A percentile compares a stretch with the other conserved stretches of the same genome.
Evolutionary conservation across 2,797 vertebrate genomes (phyloP).

Genomic region (Salarias fasciatus): DNA sequence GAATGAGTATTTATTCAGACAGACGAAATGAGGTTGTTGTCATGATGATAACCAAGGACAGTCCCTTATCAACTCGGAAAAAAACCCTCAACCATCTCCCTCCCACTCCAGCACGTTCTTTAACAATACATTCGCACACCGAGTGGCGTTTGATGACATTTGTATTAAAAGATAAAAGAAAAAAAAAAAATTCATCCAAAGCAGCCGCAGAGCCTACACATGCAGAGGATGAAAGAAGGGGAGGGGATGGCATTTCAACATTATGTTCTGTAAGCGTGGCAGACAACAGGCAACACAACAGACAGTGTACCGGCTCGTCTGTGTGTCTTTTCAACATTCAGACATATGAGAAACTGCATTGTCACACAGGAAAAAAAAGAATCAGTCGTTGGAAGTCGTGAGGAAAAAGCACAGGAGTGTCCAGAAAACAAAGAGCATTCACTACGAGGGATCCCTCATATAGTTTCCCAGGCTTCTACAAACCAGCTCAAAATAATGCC

Average conservation of each 20-base stretch:
- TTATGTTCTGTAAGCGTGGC: constrained; percentile 34
- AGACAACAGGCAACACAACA: constrained; percentile 2
- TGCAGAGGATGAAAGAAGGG: neutral
- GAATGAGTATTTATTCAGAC: too few species aligned
- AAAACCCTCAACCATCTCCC: neutral
- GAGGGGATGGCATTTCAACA: constrained; percentile 37
- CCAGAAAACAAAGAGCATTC: neutral
- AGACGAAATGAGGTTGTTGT: too few species aligned
- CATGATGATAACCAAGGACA: constrained; percentile 10
- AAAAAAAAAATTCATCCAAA: too few species aligned
- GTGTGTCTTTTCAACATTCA: constrained; percentile 8
- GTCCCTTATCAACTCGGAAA: neutral
- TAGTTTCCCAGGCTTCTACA: neutral
- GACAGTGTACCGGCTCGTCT: neutral
- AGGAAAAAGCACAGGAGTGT: neutral
- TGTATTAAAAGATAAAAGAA: too few species aligned
- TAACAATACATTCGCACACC: too few species aligned
- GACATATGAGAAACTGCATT: neutral
- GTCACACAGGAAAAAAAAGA: neutral
- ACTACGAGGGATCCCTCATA: neutral
- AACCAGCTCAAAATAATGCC: constrained; percentile 17
- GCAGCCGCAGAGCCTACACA: too few species aligned
- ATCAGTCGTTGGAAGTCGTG: neutral
- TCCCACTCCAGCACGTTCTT: neutral
- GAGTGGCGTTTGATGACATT: too few species aligned